A percentile compares a stretch with the other conserved stretches of the same genome.
phyloP scores from a whole-genome alignment of 1,140 invertebrate species.

The Eufriesea mexicana region DNA sequence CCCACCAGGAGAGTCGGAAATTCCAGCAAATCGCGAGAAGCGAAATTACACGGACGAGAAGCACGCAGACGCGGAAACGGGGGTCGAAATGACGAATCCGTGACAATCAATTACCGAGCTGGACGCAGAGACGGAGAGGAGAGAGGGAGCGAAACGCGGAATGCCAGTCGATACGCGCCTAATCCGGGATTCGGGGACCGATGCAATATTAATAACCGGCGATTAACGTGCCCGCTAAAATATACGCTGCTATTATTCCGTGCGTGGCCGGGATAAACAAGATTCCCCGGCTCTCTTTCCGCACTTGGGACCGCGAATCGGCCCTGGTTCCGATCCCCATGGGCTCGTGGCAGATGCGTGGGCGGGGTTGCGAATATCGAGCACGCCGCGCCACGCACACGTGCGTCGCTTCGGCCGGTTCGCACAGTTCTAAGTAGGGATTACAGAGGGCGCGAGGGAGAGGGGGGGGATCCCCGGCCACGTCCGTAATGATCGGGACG shows the following conservation, averaged over 20 bases:
- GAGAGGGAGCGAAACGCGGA: neutral
- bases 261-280: slow-evolving; percentile 68
- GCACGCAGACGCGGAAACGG: neutral
- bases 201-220: slow-evolving; percentile 77
- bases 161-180: slow-evolving; percentile 38
- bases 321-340: slow-evolving; percentile 5
- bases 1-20: too few species aligned
- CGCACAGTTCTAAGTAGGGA: slow-evolving; percentile 38
- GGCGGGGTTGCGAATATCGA: slow-evolving; percentile 65
- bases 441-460: slow-evolving; percentile 13
- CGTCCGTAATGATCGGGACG: slow-evolving; percentile 61
- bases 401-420: slow-evolving; percentile 58
- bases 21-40: neutral
- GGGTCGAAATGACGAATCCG: slow-evolving; percentile 71
- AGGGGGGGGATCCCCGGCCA: slow-evolving; percentile 12
- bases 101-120: slow-evolving; percentile 74
- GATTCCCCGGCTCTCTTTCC: slow-evolving; percentile 45
- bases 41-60: neutral
- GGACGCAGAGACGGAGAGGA: neutral
- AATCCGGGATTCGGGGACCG: slow-evolving; percentile 66
- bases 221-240: slow-evolving; percentile 68
- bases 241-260: slow-evolving; percentile 62
- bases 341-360: slow-evolving; percentile 44
- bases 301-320: slow-evolving; percentile 9
- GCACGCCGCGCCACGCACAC: slow-evolving; percentile 56